These are phyloP conservation scores for Pandemis cinnamomeana DNA, from an alignment of 2,888 invertebrate species.

Conservation along the genomic window DNA sequence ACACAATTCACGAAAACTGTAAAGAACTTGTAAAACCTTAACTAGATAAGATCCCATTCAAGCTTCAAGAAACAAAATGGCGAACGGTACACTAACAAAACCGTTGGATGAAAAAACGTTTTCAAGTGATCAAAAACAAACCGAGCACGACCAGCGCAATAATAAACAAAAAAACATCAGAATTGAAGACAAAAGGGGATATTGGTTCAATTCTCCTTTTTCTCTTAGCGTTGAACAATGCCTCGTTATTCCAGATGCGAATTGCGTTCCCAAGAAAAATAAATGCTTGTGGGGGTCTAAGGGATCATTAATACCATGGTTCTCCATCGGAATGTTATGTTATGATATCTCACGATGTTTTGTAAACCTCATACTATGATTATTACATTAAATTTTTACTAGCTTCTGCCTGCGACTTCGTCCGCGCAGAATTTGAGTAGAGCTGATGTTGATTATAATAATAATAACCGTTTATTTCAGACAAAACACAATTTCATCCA, in stretches of 20 bases:
- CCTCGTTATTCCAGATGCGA: slow-evolving; percentile 6
- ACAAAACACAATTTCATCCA: no score
- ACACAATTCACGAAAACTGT: not conserved
- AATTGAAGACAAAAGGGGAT: slow-evolving; percentile 20
- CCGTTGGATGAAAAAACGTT: not conserved
- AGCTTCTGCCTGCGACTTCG: no score
- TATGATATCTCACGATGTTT: no score
- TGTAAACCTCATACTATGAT: no score
- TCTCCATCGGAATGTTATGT: no score
- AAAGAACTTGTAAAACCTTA: not conserved
- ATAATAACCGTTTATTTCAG: no score
- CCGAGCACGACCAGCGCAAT: slow-evolving; percentile 7
- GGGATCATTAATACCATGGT: not conserved
- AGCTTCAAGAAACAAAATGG: not conserved
- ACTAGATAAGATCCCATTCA: not conserved
- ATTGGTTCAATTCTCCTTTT: slow-evolving; percentile 30
- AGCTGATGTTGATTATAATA: no score
- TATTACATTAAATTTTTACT: no score
- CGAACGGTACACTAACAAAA: not conserved
- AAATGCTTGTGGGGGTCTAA: slow-evolving; percentile 2
- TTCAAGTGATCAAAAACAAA: slow-evolving; percentile 17
- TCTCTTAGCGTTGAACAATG: slow-evolving; percentile 22
- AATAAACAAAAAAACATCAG: slow-evolving; percentile 21
- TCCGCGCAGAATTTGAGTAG: no score
- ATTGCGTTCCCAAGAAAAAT: slow-evolving; percentile 13